Conservation (phyloP, 2,113 vertebrate genomes). For the Notothenia rossii region DNA sequence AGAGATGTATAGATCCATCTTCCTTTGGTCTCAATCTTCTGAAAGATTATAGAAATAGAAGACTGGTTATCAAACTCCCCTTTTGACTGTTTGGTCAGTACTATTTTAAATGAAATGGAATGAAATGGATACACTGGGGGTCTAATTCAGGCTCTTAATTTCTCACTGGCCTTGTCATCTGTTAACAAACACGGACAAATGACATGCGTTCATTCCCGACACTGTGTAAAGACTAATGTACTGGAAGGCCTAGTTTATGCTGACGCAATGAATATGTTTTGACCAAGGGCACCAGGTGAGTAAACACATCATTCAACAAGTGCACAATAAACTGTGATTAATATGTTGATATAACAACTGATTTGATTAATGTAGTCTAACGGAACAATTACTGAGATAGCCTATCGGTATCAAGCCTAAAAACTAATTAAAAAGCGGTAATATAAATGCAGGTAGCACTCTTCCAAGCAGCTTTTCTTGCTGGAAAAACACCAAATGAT, state of each 20-base stretch:
- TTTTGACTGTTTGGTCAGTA: not conserved
- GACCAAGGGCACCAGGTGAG: not conserved
- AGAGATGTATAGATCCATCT: not conserved
- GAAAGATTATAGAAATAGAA: not conserved
- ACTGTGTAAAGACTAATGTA: conserved; percentile 9
- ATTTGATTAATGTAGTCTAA: not conserved
- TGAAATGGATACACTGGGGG: not conserved
- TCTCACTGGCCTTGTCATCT: not conserved
- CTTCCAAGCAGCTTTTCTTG: not conserved
- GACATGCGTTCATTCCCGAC: not conserved
- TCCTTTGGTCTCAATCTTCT: not conserved
- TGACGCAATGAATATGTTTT: not conserved
- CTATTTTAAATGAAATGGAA: no score
- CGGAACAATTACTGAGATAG: not conserved
- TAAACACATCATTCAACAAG: conserved; percentile 7
- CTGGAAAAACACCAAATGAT: not conserved
- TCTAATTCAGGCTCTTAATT: conserved; percentile 5
- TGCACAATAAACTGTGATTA: conserved; percentile 16
- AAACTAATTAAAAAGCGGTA: not conserved
- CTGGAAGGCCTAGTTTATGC: not conserved
- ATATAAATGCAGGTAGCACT: not conserved
- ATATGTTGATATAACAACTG: not conserved
- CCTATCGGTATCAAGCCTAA: not conserved
- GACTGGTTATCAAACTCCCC: not conserved
- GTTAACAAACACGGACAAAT: not conserved